Percentiles rank a stretch among this genome's conserved stretches.
phyloP scores from a whole-genome alignment of 2,113 vertebrate species.

The Nibea albiflora region DNA sequence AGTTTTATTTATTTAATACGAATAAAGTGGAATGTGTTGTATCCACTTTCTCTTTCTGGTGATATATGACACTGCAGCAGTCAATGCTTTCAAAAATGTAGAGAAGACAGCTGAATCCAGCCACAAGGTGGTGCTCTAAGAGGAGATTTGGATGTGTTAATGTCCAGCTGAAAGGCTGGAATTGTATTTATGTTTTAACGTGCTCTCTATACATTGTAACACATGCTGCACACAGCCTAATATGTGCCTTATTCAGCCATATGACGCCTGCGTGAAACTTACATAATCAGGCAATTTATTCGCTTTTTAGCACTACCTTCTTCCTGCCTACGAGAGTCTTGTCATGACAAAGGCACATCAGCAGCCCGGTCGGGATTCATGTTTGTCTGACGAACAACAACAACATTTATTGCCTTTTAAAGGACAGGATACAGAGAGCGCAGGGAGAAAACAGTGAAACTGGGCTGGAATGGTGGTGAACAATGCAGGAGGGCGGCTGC shows the following conservation, averaged over 20 bases:
- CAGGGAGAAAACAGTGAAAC: slow-evolving; percentile 76
- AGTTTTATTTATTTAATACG: background rate
- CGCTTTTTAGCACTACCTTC: slow-evolving; percentile 43
- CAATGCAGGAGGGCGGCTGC: slow-evolving; percentile 83
- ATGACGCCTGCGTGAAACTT: slow-evolving; percentile 40
- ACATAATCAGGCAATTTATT: slow-evolving; percentile 42
- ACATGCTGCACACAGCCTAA: slow-evolving; percentile 33
- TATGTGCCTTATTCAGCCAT: slow-evolving; percentile 44
- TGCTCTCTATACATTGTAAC: slow-evolving; percentile 41
- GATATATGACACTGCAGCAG: slow-evolving; percentile 26
- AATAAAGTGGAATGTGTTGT: background rate
- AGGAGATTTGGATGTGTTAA: slow-evolving; percentile 75
- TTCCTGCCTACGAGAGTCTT: slow-evolving; percentile 50
- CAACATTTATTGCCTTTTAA: slow-evolving; percentile 78
- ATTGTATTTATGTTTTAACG: slow-evolving; percentile 50
- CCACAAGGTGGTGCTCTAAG: slow-evolving; percentile 87
- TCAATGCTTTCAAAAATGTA: slow-evolving; percentile 7
- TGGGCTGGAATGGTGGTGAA: slow-evolving; percentile 77
- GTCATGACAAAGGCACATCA: slow-evolving; percentile 67
- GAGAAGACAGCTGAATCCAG: slow-evolving; percentile 1
- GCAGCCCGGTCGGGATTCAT: slow-evolving; percentile 51
- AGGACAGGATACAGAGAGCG: slow-evolving; percentile 79
- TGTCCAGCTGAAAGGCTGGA: slow-evolving; percentile 41
- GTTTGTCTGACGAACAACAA: slow-evolving; percentile 71
- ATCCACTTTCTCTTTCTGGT: slow-evolving; percentile 17